Evolutionary conservation across 2,888 invertebrate genomes (phyloP).

Genomic region (Ophion obscuratus): DNA sequence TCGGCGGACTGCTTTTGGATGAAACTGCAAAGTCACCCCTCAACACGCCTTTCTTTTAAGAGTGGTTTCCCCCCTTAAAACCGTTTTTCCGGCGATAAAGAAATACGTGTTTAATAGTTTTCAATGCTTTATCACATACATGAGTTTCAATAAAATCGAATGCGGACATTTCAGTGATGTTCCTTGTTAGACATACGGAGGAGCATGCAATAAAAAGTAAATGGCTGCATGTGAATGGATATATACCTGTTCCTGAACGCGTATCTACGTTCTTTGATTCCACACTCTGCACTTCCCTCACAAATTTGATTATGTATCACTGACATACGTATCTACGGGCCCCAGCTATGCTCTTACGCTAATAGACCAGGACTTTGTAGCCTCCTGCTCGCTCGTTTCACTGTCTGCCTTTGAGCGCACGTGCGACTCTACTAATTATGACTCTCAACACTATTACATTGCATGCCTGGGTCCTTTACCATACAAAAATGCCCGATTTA

Average conservation of each 20-base stretch:
- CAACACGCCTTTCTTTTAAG: too few relatives aligned
- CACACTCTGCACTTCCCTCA: constrained; percentile 14
- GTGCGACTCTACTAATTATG: constrained; percentile 6
- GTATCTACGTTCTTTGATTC: constrained; percentile 8
- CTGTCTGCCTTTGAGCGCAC: neutral
- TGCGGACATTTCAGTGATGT: too few relatives aligned
- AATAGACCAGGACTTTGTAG: constrained; percentile 11
- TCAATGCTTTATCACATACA: too few relatives aligned
- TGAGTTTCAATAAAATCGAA: too few relatives aligned
- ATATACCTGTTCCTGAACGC: neutral
- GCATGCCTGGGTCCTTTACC: neutral
- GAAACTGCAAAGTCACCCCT: too few relatives aligned
- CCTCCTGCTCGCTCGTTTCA: neutral
- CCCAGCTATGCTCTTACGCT: constrained; percentile 18
- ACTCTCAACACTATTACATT: neutral
- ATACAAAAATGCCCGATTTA: neutral
- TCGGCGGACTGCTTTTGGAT: too few relatives aligned
- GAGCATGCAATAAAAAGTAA: neutral
- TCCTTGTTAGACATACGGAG: neutral
- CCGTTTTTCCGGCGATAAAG: too few relatives aligned
- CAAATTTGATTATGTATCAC: constrained; percentile 41
- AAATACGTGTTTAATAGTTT: too few relatives aligned
- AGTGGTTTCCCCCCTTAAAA: too few relatives aligned
- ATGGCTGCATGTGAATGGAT: constrained; percentile 27
- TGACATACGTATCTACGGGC: neutral